phyloP scores from a whole-genome alignment of 2,888 invertebrate species.

The Lasioglossum lativentre region DNA sequence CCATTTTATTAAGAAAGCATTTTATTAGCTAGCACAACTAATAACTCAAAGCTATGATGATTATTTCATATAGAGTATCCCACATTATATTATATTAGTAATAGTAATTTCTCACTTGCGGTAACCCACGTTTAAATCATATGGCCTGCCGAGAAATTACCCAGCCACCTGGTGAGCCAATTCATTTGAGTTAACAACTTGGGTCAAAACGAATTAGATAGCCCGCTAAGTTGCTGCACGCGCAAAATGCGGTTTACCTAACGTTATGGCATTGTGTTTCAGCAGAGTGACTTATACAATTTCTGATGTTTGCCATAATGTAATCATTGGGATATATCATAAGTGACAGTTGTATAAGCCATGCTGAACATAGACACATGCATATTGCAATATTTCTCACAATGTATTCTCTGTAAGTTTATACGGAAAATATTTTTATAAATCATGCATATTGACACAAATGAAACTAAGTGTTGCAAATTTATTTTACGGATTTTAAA shows the following conservation, averaged over 20 bases:
- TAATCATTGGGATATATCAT: not conserved
- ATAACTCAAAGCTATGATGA: not conserved
- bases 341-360: not conserved
- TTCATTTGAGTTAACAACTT: slow-evolving; percentile 21
- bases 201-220: slow-evolving; percentile 16
- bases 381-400: not conserved
- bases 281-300: not conserved
- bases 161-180: not conserved
- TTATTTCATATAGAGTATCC: not conserved
- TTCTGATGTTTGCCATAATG: not conserved
- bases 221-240: not conserved
- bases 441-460: no score
- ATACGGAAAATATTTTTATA: not conserved
- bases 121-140: not conserved
- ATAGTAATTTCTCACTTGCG: not conserved
- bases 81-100: not conserved
- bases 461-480: no score
- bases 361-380: not conserved
- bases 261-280: not conserved
- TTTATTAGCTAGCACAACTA: not conserved
- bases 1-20: not conserved
- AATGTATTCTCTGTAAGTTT: not conserved
- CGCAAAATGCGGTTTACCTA: slow-evolving; percentile 10
- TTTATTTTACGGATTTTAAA: no score
- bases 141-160: slow-evolving; percentile 10